Base-by-base conservation (phyloP, 2,888 invertebrate genomes). In the Adineta ricciae region DNA sequence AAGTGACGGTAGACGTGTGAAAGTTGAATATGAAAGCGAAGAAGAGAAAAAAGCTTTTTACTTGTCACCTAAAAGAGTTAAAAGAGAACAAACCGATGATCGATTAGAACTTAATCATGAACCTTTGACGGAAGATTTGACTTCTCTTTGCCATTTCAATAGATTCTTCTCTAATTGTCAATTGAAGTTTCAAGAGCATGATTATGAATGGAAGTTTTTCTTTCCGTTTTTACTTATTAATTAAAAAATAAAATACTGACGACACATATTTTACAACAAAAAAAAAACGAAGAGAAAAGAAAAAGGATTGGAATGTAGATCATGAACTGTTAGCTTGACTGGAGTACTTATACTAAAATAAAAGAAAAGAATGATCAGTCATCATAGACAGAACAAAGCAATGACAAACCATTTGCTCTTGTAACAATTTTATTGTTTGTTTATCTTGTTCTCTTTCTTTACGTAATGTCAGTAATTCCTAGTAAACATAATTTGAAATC, bases 321-420 rank as follows among this genome's bases (percentile, higher is more conserved):
- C 32, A 64, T 64, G 32, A 32, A 64, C 14, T 19, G 32, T 64
- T 64, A 32, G 64, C 19, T 64, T 64, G 64, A 64, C 64, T 64
- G 32, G 64, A 64, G 19, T 64, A 64, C 32, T 64, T 64, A 64
- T 64, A 64, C 64, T 64, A 64, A 64, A 64, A 64, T 2, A 19
- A 16, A 64, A 32, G n/a, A n/a, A n/a, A n/a, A 32, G 5, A 1
- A 32, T 9, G 32, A 16, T 14, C 0, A 64, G 16, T 32, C 9
- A 19, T 11, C 0, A 56, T 27, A 27, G 2, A 56, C n/a, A 56
- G 14, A 27, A 7, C 14, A 27, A 73, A 21, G 21, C 9, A 38
- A 73, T n/a, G n/a, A 78, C 78, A 78, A 41, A 78, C 78, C 78
- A 78, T 78, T 78, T 78, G 78, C 8, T 78, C 78, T 78, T 78